These are phyloP conservation scores for Sphaeramia orbicularis DNA, from an alignment of 2,797 vertebrate genomes.

Conservation along the genomic window DNA sequence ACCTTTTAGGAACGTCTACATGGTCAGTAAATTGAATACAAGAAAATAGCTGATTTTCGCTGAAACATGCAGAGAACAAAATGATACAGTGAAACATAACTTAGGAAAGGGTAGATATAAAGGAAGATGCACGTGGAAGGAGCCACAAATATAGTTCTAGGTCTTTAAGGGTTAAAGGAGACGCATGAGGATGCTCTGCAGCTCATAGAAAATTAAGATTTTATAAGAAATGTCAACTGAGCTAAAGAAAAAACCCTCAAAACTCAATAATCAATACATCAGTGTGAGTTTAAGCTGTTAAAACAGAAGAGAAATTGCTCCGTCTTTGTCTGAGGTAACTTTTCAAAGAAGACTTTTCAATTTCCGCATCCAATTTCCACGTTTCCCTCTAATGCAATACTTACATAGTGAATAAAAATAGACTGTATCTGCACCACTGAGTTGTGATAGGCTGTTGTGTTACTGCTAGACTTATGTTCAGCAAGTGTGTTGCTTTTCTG, in stretches of 20 bases:
- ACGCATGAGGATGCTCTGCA: not conserved
- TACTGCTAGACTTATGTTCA: conserved; percentile 68
- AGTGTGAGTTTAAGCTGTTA: conserved; percentile 44
- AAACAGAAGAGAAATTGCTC: conserved; percentile 56
- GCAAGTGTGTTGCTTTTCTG: conserved; percentile 70
- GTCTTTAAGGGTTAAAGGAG: conserved; percentile 10
- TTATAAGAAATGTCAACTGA: conserved; percentile 48
- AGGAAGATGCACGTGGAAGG: too few relatives aligned
- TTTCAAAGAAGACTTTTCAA: conserved; percentile 72
- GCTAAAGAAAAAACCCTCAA: conserved; percentile 66
- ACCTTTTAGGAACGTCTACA: too few relatives aligned
- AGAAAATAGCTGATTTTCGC: too few relatives aligned
- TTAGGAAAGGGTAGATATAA: too few relatives aligned
- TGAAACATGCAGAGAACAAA: too few relatives aligned
- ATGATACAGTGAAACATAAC: too few relatives aligned
- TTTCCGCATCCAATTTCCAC: conserved; percentile 77
- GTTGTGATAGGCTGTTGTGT: conserved; percentile 77
- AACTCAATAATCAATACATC: conserved; percentile 75
- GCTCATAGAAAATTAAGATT: conserved; percentile 17
- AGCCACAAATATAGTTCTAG: too few relatives aligned
- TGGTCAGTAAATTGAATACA: too few relatives aligned
- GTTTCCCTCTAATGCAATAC: conserved; percentile 67
- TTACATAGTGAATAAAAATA: conserved; percentile 68
- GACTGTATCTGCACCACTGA: conserved; percentile 75
- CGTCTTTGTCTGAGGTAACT: conserved; percentile 55